phyloP scores from a whole-genome alignment of 2,797 vertebrate species.

The Rhincodon typus region DNA sequence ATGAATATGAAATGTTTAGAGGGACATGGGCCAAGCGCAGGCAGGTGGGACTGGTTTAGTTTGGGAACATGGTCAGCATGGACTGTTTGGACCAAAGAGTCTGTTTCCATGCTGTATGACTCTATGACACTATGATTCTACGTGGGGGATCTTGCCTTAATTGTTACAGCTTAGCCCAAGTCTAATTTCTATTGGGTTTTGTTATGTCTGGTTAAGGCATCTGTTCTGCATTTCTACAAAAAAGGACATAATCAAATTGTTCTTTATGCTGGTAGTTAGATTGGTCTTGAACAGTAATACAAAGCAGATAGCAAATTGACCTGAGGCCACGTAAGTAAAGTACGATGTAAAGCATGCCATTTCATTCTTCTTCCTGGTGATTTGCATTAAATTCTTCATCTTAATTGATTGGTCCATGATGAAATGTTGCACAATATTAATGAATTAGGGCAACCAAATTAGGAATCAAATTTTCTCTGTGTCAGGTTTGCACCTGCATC shows the following conservation, averaged over 20 bases:
- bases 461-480: not conserved
- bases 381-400: not conserved
- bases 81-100: no score
- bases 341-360: not conserved
- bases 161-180: not conserved
- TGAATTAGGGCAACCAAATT: not conserved
- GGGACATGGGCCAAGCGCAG: no score
- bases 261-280: not conserved
- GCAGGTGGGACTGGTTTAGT: no score
- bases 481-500: no score
- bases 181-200: not conserved
- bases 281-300: not conserved
- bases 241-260: not conserved
- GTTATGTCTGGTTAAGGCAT: not conserved
- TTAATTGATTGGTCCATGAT: not conserved
- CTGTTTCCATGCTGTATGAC: no score
- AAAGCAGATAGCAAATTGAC: not conserved
- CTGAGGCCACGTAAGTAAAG: not conserved
- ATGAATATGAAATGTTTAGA: no score
- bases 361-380: not conserved
- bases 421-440: not conserved
- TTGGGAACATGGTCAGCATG: no score
- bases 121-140: no score
- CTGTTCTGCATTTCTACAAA: not conserved
- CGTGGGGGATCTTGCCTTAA: not conserved